Conservation (phyloP, 2,113 vertebrate species). For the Notothenia rossii region DNA sequence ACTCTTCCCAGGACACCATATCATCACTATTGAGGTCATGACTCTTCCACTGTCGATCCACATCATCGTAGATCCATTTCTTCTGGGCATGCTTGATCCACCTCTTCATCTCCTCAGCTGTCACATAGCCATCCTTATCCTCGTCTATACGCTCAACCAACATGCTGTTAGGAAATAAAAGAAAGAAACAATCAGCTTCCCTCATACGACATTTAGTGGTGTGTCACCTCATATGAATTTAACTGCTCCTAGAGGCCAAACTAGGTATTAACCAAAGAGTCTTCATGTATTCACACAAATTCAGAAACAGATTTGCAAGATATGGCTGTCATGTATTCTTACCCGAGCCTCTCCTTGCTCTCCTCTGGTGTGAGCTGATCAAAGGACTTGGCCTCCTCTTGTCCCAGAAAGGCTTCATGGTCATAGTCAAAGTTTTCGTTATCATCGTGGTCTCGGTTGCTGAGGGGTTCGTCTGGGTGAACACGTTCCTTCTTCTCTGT, state of each 20-base stretch:
- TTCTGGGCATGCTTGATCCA: slow-evolving; percentile 98
- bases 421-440: slow-evolving; percentile 95
- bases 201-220: background rate
- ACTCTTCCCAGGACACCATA: slow-evolving; percentile 96
- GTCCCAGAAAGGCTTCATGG: slow-evolving; percentile 96
- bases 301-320: background rate
- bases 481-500: slow-evolving; percentile 95
- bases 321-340: slow-evolving; percentile 25
- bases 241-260: background rate
- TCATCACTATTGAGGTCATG: slow-evolving; percentile 95
- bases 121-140: slow-evolving; percentile 94
- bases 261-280: background rate
- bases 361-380: slow-evolving; percentile 98
- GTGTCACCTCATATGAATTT: slow-evolving; percentile 4
- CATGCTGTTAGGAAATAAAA: slow-evolving; percentile 84
- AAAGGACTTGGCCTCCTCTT: slow-evolving; percentile 96
- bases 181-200: slow-evolving; percentile 60
- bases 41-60: slow-evolving; percentile 96
- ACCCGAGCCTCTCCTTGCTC: slow-evolving; percentile 98
- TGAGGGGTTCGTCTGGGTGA: slow-evolving; percentile 92
- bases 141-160: slow-evolving; percentile 95
- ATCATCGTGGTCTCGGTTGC: slow-evolving; percentile 91
- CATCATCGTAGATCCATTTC: slow-evolving; percentile 97
- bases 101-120: slow-evolving; percentile 92
- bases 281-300: background rate